Evolutionary conservation across 2,113 vertebrate species (phyloP), one percentile per base, ranked within the genome.

Genomic region (Tupaia tana): DNA sequence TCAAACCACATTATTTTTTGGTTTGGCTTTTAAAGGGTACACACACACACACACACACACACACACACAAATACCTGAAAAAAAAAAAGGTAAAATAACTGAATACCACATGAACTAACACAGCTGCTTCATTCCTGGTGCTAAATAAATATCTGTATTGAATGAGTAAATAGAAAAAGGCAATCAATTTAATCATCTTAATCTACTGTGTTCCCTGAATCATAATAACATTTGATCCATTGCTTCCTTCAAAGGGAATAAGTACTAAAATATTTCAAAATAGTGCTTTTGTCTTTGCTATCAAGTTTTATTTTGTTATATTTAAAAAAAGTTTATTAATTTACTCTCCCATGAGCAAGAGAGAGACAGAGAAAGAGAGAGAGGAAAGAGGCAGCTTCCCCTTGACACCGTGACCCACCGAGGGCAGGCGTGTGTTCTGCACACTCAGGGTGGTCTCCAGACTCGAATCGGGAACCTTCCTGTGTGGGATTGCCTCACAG

Each of bases 61-160:
- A 94, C n/a, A 71, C 67, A 90, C 59, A 85, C 25, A 95, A 71
- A 87, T 0, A 54, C 61, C 56, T 86, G 70, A 19, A 69, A 83
- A 87, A 84, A 93, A 87, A 63, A 64, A 92, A 91, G 94, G 94
- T 74, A 77, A 97, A 96, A 75, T 93, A 97, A 96, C 77, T 66
- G 22, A 74, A 73, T 93, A 27, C 27, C 77, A 86, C 96, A 84
- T 92, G 86, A 95, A 95, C 71, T 94, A 96, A 97, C 85, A 86
- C 73, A 97, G 93, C 93, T 97, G 94, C 86, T 83, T 96, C 90
- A 92, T 94, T 97, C 73, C 89, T 77, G 54, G 74, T 80, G 64
- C 86, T 97, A 89, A 96, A 89, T 86, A 97, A 97, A 97, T 95
- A 96, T 27, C 75, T 84, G n/a, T 81, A 82, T 86, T 97, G 97